These are phyloP conservation scores for Lacerta bilineata DNA, from an alignment of 2,797 vertebrate genomes.

Conservation along the genomic window DNA sequence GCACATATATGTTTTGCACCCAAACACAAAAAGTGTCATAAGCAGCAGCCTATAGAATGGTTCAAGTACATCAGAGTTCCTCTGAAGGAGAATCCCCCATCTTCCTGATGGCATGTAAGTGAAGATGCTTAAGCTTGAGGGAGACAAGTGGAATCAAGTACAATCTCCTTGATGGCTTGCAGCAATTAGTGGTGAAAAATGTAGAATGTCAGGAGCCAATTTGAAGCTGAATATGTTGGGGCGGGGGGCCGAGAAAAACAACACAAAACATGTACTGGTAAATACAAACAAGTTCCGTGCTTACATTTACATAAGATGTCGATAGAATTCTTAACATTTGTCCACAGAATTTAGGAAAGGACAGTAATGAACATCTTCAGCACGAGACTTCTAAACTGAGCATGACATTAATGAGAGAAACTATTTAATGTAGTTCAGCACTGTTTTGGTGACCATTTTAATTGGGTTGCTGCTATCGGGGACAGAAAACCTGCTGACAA, in stretches of 20 bases:
- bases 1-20: not conserved
- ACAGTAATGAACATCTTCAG: constrained; percentile 69
- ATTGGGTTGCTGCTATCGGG: constrained; percentile 71
- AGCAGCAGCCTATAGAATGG: not conserved
- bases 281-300: constrained; percentile 31
- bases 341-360: constrained; percentile 59
- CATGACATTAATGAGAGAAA: constrained; percentile 74
- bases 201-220: not conserved
- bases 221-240: not conserved
- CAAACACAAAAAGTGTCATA: not conserved
- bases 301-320: constrained; percentile 59
- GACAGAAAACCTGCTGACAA: constrained; percentile 69
- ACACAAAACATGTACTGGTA: not conserved
- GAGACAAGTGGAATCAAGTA: not conserved
- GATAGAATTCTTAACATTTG: constrained; percentile 65
- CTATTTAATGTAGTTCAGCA: constrained; percentile 65
- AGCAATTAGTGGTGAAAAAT: not conserved
- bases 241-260: not conserved
- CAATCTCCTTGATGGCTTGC: not conserved
- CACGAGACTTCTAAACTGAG: constrained; percentile 70
- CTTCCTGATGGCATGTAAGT: not conserved
- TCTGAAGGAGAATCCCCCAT: not conserved
- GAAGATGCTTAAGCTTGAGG: not conserved
- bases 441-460: constrained; percentile 76
- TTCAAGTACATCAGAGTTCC: not conserved